phyloP scores from a whole-genome alignment of 35 echinoderm and acorn worm genomes.

The Hemicentrotus pulcherrimus region DNA sequence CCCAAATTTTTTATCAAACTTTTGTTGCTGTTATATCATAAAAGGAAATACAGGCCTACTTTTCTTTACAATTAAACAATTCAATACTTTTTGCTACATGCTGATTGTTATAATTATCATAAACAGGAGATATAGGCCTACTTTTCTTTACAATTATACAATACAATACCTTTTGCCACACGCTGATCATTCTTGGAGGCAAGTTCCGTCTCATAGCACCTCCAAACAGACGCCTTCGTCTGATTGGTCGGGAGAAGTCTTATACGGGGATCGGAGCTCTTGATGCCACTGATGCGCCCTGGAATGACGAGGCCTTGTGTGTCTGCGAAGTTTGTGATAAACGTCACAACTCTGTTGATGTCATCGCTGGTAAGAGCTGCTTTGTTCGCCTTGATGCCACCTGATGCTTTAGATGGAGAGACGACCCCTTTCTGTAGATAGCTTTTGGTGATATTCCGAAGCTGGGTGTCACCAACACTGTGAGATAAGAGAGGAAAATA shows the following conservation, averaged over 20 bases:
- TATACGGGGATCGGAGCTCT: slow-evolving; percentile 1
- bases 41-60: no score
- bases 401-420: slow-evolving; percentile 35
- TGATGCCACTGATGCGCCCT: slow-evolving; percentile 28
- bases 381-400: slow-evolving; percentile 31
- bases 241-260: slow-evolving; percentile 19
- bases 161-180: not conserved
- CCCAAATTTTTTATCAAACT: no score
- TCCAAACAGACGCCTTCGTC: slow-evolving; percentile 25
- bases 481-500: not conserved
- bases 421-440: slow-evolving; percentile 54
- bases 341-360: slow-evolving; percentile 22
- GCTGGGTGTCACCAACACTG: slow-evolving; percentile 17
- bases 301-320: slow-evolving; percentile 33
- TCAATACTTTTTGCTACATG: no score
- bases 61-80: no score
- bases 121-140: not conserved
- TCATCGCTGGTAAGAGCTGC: not conserved
- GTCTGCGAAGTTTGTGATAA: slow-evolving; percentile 23
- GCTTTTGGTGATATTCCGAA: slow-evolving; percentile 25
- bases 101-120: no score
- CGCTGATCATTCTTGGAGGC: not conserved
- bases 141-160: no score
- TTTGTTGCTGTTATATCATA: no score
- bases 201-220: not conserved